phyloP scores from a whole-genome alignment of 2,797 vertebrate genomes.

The Perodicticus potto region DNA sequence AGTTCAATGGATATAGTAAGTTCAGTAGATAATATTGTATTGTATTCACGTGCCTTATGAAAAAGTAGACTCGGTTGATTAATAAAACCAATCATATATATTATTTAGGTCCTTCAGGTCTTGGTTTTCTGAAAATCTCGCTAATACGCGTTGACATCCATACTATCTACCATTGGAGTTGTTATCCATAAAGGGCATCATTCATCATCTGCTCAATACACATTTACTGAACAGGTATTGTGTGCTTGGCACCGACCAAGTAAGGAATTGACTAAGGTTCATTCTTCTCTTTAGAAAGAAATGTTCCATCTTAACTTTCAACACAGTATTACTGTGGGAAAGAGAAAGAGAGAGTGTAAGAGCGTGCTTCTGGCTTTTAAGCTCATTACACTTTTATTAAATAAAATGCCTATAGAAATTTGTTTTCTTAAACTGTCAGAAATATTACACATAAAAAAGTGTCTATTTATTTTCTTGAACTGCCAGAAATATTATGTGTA shows the following conservation, averaged over 20 bases:
- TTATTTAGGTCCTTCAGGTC: background rate
- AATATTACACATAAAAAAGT: background rate
- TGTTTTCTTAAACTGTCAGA: slow-evolving; percentile 24
- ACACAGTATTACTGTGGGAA: background rate
- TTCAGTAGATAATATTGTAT: background rate
- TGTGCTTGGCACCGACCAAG: background rate
- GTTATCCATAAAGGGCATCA: background rate
- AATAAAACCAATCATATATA: slow-evolving; percentile 35
- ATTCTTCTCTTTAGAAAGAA: background rate
- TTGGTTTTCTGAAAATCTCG: slow-evolving; percentile 27
- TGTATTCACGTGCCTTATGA: background rate
- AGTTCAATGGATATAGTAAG: background rate
- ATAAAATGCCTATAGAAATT: background rate
- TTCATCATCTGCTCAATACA: background rate
- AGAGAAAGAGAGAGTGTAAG: background rate
- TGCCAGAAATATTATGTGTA: slow-evolving; percentile 2
- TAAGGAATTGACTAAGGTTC: background rate
- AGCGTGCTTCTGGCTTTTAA: background rate
- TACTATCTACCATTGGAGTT: background rate
- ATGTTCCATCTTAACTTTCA: background rate
- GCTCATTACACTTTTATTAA: background rate
- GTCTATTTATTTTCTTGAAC: slow-evolving; percentile 31
- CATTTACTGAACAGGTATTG: slow-evolving; percentile 5
- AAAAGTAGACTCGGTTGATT: slow-evolving; percentile 28
- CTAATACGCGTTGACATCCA: background rate